These are phyloP conservation scores for Paracentrotus lividus DNA, from an alignment of 53 echinoderm and acorn worm genomes.

Conservation along the genomic window DNA sequence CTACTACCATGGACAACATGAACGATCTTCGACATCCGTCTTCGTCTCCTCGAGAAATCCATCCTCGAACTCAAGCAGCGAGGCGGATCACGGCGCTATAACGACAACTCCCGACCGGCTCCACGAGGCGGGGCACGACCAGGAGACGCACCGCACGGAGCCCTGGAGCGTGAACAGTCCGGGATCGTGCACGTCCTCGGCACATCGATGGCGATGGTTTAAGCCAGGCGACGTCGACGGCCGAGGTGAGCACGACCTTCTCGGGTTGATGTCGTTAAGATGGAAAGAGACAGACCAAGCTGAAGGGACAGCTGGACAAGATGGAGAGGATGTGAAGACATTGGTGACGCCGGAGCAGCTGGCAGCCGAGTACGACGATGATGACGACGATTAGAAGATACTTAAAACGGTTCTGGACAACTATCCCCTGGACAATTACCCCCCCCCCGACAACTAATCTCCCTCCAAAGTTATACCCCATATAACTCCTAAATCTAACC, in stretches of 20 bases:
- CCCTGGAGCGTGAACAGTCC: conserved; percentile 20
- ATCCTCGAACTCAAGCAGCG: conserved; percentile 50
- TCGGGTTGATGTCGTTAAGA: conserved; percentile 1
- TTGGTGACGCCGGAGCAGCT: conserved; percentile 48
- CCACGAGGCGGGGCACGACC: neutral
- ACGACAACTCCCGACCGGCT: neutral
- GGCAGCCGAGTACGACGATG: conserved; percentile 23
- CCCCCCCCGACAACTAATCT: no score
- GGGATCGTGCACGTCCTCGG: neutral
- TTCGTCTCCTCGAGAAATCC: conserved; percentile 70
- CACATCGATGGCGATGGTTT: neutral
- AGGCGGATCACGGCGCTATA: neutral
- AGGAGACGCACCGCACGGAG: conserved; percentile 6
- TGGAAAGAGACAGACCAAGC: conserved; percentile 30
- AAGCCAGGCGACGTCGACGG: neutral
- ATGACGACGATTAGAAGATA: conserved; percentile 43
- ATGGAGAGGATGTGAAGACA: conserved; percentile 65
- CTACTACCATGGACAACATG: conserved; percentile 62
- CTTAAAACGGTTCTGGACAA: neutral
- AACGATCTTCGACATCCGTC: conserved; percentile 69
- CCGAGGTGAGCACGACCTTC: neutral
- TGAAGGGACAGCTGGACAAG: conserved; percentile 64
- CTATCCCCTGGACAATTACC: no score
- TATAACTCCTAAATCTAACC: no score
- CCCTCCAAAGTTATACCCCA: no score